Evolutionary conservation across 2,113 vertebrate species (phyloP), one percentile per base, ranked within the genome.

Genomic region (Eupsittula cactorum): DNA sequence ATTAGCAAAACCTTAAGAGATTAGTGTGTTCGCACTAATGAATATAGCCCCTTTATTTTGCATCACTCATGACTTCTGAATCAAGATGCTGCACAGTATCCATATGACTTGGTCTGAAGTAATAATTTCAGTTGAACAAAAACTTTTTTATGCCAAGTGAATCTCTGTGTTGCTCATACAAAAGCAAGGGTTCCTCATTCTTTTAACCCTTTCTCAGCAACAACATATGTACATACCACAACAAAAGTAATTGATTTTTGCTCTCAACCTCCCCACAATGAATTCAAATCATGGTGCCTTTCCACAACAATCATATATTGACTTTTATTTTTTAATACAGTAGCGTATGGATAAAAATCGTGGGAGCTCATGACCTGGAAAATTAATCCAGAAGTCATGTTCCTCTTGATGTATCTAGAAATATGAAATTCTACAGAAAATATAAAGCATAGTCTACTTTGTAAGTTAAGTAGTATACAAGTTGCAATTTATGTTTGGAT

Each of bases 181-280:
- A 83, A 33, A 64, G 39, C 8, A 87, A 94, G 7, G 7, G 21
- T 41, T 75, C 7, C 16, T 35, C 21, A 28, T 55, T 20, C 23
- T 53, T 23, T 57, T 53, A 65, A 50, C n/a, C 6, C 19, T 41
- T 52, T 62, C 31, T 71, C 10, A 5, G 33, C 8, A 89, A 46
- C 24, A 0, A 0, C 13, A 11, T n/a, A 16, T 4, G 3, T 50
- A 63, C 29, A 57, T 64, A 15, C 29, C 37, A 46, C 21, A 74
- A 67, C 6, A 1, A 42, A 68, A 57, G 21, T 10, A 65, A 42
- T 4, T 31, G 7, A 2, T 8, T 28, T 60, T 83, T 46, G 14
- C 41, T 86, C 57, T 88, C 35, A 68, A 39, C 13, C 7, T 70
- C 37, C 25, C 41, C 31, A 42, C 25, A 53, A 11, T 2, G 5